Evolutionary conservation across 2,888 invertebrate genomes (phyloP).

Genomic region (Papilio elwesi): DNA sequence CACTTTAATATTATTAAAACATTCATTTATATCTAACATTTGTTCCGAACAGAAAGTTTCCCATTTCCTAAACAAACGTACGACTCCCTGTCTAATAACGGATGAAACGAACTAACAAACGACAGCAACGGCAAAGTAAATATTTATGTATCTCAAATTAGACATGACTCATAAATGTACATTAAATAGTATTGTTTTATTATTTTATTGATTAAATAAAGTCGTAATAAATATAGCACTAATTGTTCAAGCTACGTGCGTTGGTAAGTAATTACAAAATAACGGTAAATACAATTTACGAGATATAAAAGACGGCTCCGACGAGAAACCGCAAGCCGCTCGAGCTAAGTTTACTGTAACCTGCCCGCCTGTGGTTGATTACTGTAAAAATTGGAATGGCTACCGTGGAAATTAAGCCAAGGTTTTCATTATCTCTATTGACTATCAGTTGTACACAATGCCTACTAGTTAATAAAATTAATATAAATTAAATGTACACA

Average conservation of each 20-base stretch:
- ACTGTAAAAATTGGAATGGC: slow-evolving; percentile 24
- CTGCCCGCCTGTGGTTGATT: slow-evolving; percentile 24
- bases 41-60: too few species aligned
- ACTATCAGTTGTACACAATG: not conserved
- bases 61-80: too few species aligned
- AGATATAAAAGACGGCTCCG: slow-evolving; percentile 27
- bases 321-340: slow-evolving; percentile 33
- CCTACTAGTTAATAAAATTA: not conserved
- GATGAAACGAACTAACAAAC: too few species aligned
- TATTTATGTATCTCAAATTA: not conserved
- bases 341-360: slow-evolving; percentile 29
- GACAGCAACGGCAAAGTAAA: too few species aligned
- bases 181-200: not conserved
- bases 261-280: slow-evolving; percentile 22
- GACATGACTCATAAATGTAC: not conserved
- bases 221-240: not conserved
- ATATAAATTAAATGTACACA: not conserved
- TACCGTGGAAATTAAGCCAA: slow-evolving; percentile 7
- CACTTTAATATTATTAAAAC: too few species aligned
- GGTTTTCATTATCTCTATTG: slow-evolving; percentile 1
- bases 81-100: too few species aligned
- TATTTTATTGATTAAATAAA: not conserved
- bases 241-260: not conserved
- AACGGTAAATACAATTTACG: slow-evolving; percentile 28
- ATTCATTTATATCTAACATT: too few species aligned